Percentiles rank a stretch among this genome's conserved stretches.
Evolutionary conservation across 2,797 vertebrate species (phyloP).

Genomic region (Oceanodroma leucorhoa): DNA sequence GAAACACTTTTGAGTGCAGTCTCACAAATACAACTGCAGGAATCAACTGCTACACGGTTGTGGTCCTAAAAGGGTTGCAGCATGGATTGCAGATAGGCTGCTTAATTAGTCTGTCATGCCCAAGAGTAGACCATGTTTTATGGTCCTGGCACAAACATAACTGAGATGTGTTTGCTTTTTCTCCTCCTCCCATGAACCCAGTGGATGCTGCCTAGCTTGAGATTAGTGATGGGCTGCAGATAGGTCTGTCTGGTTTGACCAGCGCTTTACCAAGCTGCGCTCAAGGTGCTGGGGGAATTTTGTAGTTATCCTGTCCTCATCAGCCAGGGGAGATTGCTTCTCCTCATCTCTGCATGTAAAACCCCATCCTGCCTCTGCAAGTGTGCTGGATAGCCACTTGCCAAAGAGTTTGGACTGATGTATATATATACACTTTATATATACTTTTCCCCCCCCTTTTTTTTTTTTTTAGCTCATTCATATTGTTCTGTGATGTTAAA

Average conservation of each 20-base stretch:
- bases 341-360: not conserved
- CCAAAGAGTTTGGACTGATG: not conserved
- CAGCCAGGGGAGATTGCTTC: not conserved
- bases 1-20: not conserved
- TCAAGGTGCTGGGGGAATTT: not conserved
- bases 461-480: not conserved
- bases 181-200: not conserved
- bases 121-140: not conserved
- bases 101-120: not conserved
- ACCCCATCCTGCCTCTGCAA: not conserved
- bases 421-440: not conserved
- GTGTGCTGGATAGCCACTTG: not conserved
- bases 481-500: not conserved
- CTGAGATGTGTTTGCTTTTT: not conserved
- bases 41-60: not conserved
- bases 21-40: not conserved
- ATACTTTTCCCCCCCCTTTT: too few relatives aligned
- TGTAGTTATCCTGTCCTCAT: not conserved
- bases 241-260: not conserved
- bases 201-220: not conserved
- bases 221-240: not conserved
- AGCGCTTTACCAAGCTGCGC: accelerated
- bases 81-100: not conserved
- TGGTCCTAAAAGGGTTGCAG: accelerated
- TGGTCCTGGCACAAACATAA: not conserved